phyloP scores from a whole-genome alignment of 30 jellyfish, hydroid and myxozoan genomes.

The Hydra vulgaris region DNA sequence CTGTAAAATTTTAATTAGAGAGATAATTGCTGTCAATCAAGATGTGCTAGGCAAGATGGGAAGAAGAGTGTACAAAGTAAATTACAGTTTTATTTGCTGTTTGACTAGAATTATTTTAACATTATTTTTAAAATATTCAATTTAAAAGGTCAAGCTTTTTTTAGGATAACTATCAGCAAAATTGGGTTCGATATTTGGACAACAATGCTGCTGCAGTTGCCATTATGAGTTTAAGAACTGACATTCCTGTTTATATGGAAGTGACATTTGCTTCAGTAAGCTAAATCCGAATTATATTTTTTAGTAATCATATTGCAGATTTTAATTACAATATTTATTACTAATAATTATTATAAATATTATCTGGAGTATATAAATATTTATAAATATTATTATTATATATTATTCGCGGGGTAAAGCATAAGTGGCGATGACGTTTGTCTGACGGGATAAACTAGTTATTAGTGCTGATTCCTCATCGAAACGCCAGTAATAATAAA shows the following conservation, averaged over 20 bases:
- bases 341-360: too few species aligned
- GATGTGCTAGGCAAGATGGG: constrained; percentile 89
- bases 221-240: constrained; percentile 48
- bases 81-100: not conserved
- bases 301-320: too few species aligned
- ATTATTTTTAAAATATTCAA: too few species aligned
- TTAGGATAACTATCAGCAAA: constrained; percentile 34
- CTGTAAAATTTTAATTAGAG: too few species aligned
- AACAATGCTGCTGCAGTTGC: constrained; percentile 76
- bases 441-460: too few species aligned
- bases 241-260: constrained; percentile 40
- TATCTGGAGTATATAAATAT: too few species aligned
- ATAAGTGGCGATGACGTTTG: too few species aligned
- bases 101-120: not conserved
- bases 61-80: constrained; percentile 53
- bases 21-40: constrained; percentile 78
- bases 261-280: constrained; percentile 48
- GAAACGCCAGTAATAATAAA: too few species aligned
- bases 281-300: not conserved
- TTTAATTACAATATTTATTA: too few species aligned
- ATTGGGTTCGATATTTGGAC: constrained; percentile 53
- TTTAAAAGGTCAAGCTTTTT: not conserved
- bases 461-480: too few species aligned
- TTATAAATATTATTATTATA: too few species aligned
- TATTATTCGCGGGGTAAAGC: too few species aligned